Percentiles rank a stretch among this genome's conserved stretches.
phyloP scores from a whole-genome alignment of 2,888 invertebrate species.

The Eupithecia subumbrata region DNA sequence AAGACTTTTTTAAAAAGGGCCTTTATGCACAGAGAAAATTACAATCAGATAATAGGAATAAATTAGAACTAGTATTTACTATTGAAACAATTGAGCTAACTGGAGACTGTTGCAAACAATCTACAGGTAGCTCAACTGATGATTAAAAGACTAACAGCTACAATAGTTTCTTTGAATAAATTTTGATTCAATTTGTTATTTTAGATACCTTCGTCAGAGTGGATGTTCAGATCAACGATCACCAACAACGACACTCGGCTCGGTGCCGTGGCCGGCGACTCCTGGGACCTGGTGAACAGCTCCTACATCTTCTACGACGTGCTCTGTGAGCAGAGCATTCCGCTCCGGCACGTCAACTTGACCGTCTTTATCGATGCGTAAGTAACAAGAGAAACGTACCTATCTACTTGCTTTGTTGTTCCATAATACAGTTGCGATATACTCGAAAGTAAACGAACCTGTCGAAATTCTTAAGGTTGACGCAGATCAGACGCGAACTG shows the following conservation, averaged over 20 bases:
- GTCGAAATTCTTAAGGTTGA: no score
- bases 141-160: no score
- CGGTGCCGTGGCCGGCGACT: conserved; percentile 57
- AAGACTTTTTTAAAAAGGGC: no score
- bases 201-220: conserved; percentile 63
- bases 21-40: no score
- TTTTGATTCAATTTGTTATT: conserved; percentile 16
- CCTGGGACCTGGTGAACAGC: conserved; percentile 70
- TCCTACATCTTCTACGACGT: conserved; percentile 69
- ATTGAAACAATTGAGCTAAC: no score
- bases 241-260: conserved; percentile 48
- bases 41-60: no score
- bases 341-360: conserved; percentile 56
- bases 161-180: no score
- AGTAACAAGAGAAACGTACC: conserved; percentile 43
- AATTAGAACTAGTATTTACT: no score
- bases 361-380: conserved; percentile 60
- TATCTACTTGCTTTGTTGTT: neutral
- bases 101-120: no score
- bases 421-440: neutral
- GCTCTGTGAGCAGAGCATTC: conserved; percentile 70
- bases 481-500: no score
- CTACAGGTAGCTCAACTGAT: no score
- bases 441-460: no score
- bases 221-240: conserved; percentile 54